phyloP scores from a whole-genome alignment of 2,113 vertebrate genomes.

The Nothobranchius kuhntae region DNA sequence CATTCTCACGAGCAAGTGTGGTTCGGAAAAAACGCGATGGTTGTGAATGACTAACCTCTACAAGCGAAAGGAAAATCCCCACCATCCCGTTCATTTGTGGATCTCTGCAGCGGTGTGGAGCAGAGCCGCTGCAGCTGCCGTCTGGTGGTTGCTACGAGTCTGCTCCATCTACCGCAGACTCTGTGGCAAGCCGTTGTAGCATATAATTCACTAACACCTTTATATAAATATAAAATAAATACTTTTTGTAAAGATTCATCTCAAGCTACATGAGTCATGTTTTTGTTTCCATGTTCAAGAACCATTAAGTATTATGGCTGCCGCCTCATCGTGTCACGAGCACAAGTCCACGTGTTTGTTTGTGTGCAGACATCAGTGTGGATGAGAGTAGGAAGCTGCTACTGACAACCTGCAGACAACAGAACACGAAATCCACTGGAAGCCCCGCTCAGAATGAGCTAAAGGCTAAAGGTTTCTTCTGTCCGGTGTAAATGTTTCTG shows the following conservation, averaged over 20 bases:
- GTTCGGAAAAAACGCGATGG: no score
- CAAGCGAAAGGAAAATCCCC: no score
- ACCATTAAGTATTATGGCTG: constrained; percentile 52
- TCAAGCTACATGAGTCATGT: constrained; percentile 41
- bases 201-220: no score
- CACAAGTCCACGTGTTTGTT: constrained; percentile 45
- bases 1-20: no score
- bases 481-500: constrained; percentile 54
- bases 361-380: constrained; percentile 55
- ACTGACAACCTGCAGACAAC: constrained; percentile 9
- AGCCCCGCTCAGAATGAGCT: constrained; percentile 29
- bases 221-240: no score
- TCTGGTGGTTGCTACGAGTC: no score
- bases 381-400: constrained; percentile 39
- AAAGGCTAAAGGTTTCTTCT: constrained; percentile 32
- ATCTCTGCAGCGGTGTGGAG: no score
- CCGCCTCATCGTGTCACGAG: constrained; percentile 65
- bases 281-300: constrained; percentile 55
- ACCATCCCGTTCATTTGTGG: no score
- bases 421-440: constrained; percentile 33
- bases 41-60: no score
- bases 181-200: no score
- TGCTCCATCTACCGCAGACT: no score
- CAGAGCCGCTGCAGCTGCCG: no score
- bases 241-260: constrained; percentile 14